Percentiles rank a stretch among this genome's conserved stretches.
These are phyloP conservation scores for Archilochus colubris DNA, from an alignment of 2,113 vertebrate genomes.

Conservation along the genomic window DNA sequence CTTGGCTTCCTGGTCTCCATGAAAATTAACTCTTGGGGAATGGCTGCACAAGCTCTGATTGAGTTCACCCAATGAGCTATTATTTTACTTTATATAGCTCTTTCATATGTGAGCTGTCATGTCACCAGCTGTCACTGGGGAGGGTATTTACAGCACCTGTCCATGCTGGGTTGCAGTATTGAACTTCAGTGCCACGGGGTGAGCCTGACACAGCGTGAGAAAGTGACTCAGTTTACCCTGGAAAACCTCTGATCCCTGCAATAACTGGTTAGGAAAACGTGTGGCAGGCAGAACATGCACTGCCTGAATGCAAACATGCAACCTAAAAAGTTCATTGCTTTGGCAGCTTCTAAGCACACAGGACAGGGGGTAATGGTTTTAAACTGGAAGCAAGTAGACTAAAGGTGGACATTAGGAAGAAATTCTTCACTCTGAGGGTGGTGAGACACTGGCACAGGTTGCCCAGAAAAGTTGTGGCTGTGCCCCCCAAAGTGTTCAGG, in stretches of 20 bases:
- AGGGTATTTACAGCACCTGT: constrained; percentile 26
- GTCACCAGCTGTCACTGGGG: not conserved
- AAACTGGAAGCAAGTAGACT: too few relatives aligned
- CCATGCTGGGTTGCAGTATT: not conserved
- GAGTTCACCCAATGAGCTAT: not conserved
- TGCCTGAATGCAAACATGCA: not conserved
- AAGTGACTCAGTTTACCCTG: not conserved
- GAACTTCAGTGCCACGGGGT: not conserved
- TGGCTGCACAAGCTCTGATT: not conserved
- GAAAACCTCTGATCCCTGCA: not conserved
- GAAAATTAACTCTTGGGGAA: not conserved
- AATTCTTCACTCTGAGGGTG: too few relatives aligned
- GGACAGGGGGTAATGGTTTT: too few relatives aligned
- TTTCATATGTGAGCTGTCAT: not conserved
- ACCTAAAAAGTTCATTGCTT: not conserved
- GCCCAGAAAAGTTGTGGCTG: too few relatives aligned
- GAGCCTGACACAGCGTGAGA: not conserved
- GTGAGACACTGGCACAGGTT: too few relatives aligned
- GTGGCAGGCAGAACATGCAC: not conserved
- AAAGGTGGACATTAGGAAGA: too few relatives aligned
- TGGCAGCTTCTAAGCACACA: not conserved
- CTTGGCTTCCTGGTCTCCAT: not conserved
- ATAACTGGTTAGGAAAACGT: not conserved
- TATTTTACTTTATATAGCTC: not conserved
- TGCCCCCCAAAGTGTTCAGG: too few relatives aligned